Base-by-base conservation (phyloP, 1,140 invertebrate genomes). In the Tetranychus cinnabarinus region DNA sequence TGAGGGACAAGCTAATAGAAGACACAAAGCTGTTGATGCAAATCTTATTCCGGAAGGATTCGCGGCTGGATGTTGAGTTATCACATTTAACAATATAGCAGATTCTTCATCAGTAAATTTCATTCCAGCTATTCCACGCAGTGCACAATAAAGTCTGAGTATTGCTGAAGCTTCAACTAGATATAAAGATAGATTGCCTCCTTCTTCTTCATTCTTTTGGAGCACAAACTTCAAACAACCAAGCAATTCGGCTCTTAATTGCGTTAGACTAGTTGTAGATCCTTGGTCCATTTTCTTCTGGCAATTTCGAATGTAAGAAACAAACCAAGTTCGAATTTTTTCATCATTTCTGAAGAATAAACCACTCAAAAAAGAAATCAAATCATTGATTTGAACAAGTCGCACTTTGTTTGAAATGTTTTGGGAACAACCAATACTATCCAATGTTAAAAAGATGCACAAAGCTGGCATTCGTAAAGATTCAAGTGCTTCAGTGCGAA, bases 81-180 rank as follows among this genome's bases (percentile, higher is more conserved):
- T 77, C 42, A 97, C 72, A 67, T 85, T 80, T 0, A 95, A 79
- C 33, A 97, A 75, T 36, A 83, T 75, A 56, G 79, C 78, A 23
- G 91, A 82, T 76, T 97, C 92, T 64, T 96, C 89, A 70, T 96
- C 91, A 68, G 87, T 83, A 71, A 90, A 89, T 79, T 92, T 93
- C 1, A 93, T 82, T 10, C 84, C 84, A 3, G 88, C 89, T 61
- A 95, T 89, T 45, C 88, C 88, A 67, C 88, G 79, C 0, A 97
- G 74, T 12, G 90, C 89, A 75, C 88, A 92, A 68, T 92, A 92
- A 0, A 97, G 75, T 52, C 89, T 74, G 33, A 91, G 71, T 33
- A 90, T 71, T 3, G 86, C 81, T 36, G 84, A 84, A 23, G 83
- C 85, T 72, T 87, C 79, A 0, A 90, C 80, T 2, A 88, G 2